A percentile compares a stretch with the other conserved stretches of the same genome.
Evolutionary conservation across 2,113 vertebrate genomes (phyloP).

Genomic region (Maccullochella peelii): DNA sequence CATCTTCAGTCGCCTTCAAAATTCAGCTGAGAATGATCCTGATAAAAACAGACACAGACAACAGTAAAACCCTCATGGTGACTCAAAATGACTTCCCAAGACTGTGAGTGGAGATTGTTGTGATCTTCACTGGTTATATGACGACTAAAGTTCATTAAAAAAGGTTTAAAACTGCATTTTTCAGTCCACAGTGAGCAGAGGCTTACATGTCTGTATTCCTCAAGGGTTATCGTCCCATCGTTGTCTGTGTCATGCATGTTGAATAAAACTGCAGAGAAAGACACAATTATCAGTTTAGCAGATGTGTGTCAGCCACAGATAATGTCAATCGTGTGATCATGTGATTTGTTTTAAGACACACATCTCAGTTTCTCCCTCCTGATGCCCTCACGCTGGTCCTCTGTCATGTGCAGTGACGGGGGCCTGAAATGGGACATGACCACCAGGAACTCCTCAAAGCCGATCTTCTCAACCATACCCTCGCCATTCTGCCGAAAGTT

Average conservation of each 20-base stretch:
- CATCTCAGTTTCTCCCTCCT: constrained; percentile 93
- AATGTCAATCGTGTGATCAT: neutral
- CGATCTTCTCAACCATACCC: constrained; percentile 89
- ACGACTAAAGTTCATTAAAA: neutral
- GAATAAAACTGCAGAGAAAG: constrained; percentile 89
- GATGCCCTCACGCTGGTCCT: constrained; percentile 88
- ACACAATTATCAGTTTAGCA: constrained; percentile 4
- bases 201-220: constrained; percentile 95
- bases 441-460: constrained; percentile 93
- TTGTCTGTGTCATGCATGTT: constrained; percentile 98
- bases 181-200: neutral
- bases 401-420: constrained; percentile 85
- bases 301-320: neutral
- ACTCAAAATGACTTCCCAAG: neutral
- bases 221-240: constrained; percentile 94
- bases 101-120: neutral
- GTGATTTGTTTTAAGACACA: constrained; percentile 69
- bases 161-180: neutral
- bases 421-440: constrained; percentile 96
- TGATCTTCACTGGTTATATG: neutral
- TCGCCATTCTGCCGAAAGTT: constrained; percentile 86
- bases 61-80: neutral
- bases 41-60: neutral
- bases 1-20: neutral
- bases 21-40: neutral